Evolutionary conservation across 1,140 invertebrate species (phyloP).

Genomic region (Carcinoscorpius rotundicauda): DNA sequence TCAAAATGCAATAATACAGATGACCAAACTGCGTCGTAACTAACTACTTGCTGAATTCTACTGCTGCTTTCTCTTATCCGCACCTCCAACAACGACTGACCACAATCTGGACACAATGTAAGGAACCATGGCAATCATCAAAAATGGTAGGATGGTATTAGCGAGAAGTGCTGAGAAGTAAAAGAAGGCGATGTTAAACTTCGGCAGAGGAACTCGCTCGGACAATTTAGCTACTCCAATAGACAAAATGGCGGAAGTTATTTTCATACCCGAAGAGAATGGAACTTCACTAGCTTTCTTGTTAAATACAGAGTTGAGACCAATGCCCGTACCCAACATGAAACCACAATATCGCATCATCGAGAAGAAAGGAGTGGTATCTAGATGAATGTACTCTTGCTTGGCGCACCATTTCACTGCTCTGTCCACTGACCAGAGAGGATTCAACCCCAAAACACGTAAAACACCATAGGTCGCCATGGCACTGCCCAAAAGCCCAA

Average conservation of each 20-base stretch:
- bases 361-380: constrained; percentile 44
- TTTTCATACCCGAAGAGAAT: constrained; percentile 18
- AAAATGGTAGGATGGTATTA: constrained; percentile 23
- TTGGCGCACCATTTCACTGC: constrained; percentile 47
- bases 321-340: constrained; percentile 34
- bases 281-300: constrained; percentile 6
- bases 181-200: constrained; percentile 19
- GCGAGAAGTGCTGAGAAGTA: constrained; percentile 23
- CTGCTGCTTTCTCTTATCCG: too few relatives aligned
- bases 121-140: constrained; percentile 24
- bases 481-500: constrained; percentile 23
- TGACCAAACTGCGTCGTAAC: too few relatives aligned
- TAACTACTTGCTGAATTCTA: too few relatives aligned
- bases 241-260: constrained; percentile 21
- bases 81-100: too few relatives aligned
- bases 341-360: constrained; percentile 38
- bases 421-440: constrained; percentile 42
- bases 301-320: constrained; percentile 23
- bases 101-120: constrained; percentile 14
- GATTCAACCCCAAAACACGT: constrained; percentile 34
- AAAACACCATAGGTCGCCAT: constrained; percentile 31
- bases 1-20: too few relatives aligned
- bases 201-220: constrained; percentile 23
- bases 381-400: constrained; percentile 41
- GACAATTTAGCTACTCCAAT: constrained; percentile 20